phyloP scores from a whole-genome alignment of 2,888 invertebrate genomes.

The Dicycla oo region DNA sequence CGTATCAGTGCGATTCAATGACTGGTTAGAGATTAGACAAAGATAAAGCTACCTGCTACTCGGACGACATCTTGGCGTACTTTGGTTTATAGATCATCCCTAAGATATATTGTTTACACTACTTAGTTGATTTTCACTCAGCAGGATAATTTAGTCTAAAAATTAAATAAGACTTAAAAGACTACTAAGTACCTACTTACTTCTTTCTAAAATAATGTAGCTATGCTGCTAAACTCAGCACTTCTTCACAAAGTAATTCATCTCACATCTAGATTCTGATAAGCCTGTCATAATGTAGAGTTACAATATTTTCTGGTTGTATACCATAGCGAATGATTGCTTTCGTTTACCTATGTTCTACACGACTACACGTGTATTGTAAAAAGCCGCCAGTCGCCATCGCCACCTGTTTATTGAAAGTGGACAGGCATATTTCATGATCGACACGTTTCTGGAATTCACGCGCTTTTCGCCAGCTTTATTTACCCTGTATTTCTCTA shows the following conservation, averaged over 20 bases:
- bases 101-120: background rate
- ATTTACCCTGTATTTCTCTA: background rate
- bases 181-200: too few species aligned
- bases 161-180: background rate
- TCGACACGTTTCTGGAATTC: constrained; percentile 11
- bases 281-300: constrained; percentile 4
- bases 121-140: background rate
- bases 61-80: background rate
- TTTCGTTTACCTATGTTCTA: constrained; percentile 44
- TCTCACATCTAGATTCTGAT: constrained; percentile 15
- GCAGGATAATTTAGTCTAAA: too few species aligned
- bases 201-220: constrained; percentile 1
- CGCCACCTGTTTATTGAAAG: constrained; percentile 40
- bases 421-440: constrained; percentile 26
- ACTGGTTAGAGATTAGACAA: constrained; percentile 13
- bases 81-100: background rate
- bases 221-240: background rate
- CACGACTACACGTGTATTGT: constrained; percentile 52
- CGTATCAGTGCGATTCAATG: constrained; percentile 53
- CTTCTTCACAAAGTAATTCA: constrained; percentile 13
- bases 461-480: background rate
- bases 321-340: constrained; percentile 45
- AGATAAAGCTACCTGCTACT: constrained; percentile 7
- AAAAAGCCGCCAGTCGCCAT: constrained; percentile 25
- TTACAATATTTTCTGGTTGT: constrained; percentile 36